These are phyloP conservation scores for Brienomyrus brachyistius DNA, from an alignment of 2,113 vertebrate species.

Conservation along the genomic window DNA sequence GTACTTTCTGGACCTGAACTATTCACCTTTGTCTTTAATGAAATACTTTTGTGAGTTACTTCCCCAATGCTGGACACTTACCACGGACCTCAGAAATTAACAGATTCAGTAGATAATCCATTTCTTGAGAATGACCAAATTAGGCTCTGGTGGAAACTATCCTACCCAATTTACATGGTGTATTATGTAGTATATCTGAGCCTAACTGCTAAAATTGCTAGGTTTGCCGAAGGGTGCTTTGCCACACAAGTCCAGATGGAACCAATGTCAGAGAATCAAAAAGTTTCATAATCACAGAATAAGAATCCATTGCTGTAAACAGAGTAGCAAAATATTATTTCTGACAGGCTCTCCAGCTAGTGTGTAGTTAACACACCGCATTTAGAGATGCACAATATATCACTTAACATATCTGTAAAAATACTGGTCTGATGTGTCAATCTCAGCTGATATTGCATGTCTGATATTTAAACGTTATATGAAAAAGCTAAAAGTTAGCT, in stretches of 20 bases:
- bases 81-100: background rate
- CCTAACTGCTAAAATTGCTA: background rate
- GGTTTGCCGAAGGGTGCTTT: background rate
- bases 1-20: no score
- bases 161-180: background rate
- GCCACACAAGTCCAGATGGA: background rate
- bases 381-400: no score
- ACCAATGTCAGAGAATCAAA: background rate
- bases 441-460: no score
- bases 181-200: background rate
- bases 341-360: no score
- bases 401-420: no score
- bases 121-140: background rate
- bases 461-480: no score
- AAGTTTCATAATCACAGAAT: background rate
- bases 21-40: no score
- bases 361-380: no score
- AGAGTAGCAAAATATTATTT: background rate
- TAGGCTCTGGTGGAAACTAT: background rate
- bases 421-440: no score
- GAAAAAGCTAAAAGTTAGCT: no score
- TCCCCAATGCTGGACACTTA: no score
- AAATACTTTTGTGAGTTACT: no score
- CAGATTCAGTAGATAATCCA: background rate
- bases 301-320: background rate